Evolutionary conservation across 2,888 invertebrate genomes (phyloP).

Genomic region (Limenitis camilla): DNA sequence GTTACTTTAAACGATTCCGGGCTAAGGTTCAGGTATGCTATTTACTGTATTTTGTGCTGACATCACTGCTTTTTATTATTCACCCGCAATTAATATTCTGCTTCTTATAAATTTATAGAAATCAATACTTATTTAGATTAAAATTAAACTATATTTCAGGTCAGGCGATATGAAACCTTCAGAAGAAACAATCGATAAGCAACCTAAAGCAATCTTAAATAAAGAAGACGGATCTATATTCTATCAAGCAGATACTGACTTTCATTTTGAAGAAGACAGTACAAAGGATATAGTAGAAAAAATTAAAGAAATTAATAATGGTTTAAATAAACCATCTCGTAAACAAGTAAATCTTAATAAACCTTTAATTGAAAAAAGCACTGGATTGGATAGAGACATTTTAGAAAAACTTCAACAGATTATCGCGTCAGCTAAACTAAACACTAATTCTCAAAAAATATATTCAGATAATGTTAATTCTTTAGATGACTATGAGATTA

Average conservation of each 20-base stretch:
- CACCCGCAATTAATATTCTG: constrained; percentile 22
- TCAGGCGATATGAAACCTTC: constrained; percentile 30
- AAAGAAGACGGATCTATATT: constrained; percentile 40
- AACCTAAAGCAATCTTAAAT: constrained; percentile 19
- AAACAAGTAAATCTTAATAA: constrained; percentile 9
- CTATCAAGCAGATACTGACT: constrained; percentile 33
- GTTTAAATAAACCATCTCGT: constrained; percentile 16
- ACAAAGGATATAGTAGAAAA: constrained; percentile 69
- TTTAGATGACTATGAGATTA: constrained; percentile 25
- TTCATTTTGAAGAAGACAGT: constrained; percentile 32
- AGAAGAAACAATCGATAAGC: constrained; percentile 23
- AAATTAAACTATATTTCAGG: constrained; percentile 26
- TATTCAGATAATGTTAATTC: constrained; percentile 31
- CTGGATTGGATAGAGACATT: constrained; percentile 49
- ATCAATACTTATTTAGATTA: constrained; percentile 33
- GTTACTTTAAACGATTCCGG: constrained; percentile 23
- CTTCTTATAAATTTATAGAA: constrained; percentile 14
- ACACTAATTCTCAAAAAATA: constrained; percentile 29
- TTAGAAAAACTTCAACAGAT: constrained; percentile 56
- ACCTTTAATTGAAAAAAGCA: constrained; percentile 38
- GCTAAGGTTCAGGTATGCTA: constrained; percentile 58
- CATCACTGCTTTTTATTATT: constrained; percentile 20
- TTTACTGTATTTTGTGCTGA: constrained; percentile 35
- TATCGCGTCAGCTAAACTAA: constrained; percentile 50
- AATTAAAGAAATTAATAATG: constrained; percentile 71